Evolutionary conservation across 2,797 vertebrate species (phyloP), one percentile per base, ranked within the genome.

Genomic region (Xerus rutilus): DNA sequence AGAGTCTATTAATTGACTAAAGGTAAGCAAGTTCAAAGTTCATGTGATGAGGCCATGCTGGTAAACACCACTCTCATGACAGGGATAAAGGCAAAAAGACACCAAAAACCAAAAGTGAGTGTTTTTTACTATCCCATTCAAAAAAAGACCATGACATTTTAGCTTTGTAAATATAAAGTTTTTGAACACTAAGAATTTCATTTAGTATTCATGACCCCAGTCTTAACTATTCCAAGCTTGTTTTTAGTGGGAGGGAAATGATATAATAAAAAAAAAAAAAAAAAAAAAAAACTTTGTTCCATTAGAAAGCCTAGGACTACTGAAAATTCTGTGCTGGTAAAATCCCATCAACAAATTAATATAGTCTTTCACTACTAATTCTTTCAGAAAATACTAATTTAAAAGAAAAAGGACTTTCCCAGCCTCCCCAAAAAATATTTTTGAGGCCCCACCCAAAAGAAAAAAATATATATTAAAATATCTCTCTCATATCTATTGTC

Each of bases 151-250:
- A 30, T 39, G 74, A 88, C n/a, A 69, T 64, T 77, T 81, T 39
- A 59, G 32, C 23, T 86, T 81, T 49, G 67, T 62, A 54, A 93
- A 72, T 81, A 76, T 20, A 77, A 76, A 12, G 70, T 73, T 86
- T 64, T 32, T 86, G 47, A 89, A 92, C 13, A 72, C 39, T 89
- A 54, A 69, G 43, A 84, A 59, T 57, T 72, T 39, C 12, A 86
- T 39, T 67, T 89, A 85, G 74, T 84, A 94, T 76, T 86, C 39
- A 93, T 45, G 18, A 93, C 73, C 43, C 15, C 47, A 64, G 69
- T 35, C 77, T 81, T 89, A 69, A 9, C 23, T 39, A 69, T 43
- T 82, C 47, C 32, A 79, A 76, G 30, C 64, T 73, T 74, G n/a
- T 43, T 81, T 70, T 64, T 52, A 62, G 25, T 39, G 39, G 21